Conservation (phyloP, 2,888 invertebrate species). For the Phengaris alcon region DNA sequence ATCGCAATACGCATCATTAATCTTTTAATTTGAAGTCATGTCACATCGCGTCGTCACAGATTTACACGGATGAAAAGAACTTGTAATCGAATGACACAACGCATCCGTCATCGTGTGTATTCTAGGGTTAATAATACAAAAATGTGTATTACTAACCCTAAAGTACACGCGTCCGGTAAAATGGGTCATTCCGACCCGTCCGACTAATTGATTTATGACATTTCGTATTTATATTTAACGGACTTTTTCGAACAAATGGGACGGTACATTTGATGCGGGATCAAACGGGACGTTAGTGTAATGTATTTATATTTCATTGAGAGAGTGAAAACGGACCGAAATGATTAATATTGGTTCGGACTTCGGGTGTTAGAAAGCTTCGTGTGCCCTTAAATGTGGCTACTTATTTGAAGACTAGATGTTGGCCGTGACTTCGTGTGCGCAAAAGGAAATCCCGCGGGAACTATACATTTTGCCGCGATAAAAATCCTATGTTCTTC, state of each 20-base stretch:
- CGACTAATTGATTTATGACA: constrained; percentile 47
- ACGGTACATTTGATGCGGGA: constrained; percentile 22
- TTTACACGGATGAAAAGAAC: constrained; percentile 4
- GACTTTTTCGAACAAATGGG: constrained; percentile 16
- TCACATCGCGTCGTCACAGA: not conserved
- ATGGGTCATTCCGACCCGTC: constrained; percentile 34
- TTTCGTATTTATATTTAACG: constrained; percentile 34
- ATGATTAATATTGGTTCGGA: not conserved
- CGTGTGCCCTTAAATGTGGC: too few relatives aligned
- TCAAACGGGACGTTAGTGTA: not conserved
- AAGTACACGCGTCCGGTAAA: constrained; percentile 11
- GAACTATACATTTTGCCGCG: too few relatives aligned
- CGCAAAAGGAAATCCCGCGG: too few relatives aligned
- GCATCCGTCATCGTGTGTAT: not conserved
- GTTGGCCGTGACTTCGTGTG: too few relatives aligned
- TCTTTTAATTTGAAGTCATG: not conserved
- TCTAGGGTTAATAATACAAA: too few relatives aligned
- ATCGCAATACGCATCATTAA: not conserved
- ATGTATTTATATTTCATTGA: constrained; percentile 11
- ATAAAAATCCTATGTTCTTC: too few relatives aligned
- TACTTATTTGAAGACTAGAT: too few relatives aligned
- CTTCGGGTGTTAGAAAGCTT: not conserved
- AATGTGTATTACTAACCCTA: constrained; percentile 1
- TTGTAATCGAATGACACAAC: constrained; percentile 6
- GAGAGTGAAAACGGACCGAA: not conserved